Evolutionary conservation across 2,888 invertebrate species (phyloP).

Genomic region (Crioceris asparagi): DNA sequence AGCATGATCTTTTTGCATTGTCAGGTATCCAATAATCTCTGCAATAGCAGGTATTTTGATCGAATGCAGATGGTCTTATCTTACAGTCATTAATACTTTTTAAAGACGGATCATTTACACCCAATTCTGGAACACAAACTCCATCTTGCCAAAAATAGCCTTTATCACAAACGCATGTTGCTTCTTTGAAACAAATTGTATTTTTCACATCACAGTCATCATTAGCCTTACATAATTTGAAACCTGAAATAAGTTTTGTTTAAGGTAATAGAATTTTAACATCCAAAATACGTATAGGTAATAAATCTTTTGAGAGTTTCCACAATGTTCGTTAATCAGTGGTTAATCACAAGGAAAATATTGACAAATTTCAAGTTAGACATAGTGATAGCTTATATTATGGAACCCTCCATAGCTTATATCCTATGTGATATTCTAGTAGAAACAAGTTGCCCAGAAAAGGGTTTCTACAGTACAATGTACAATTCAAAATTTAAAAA

Average conservation of each 20-base stretch:
- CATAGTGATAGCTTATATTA: too few relatives aligned
- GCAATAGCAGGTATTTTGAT: conserved; percentile 21
- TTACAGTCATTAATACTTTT: conserved; percentile 16
- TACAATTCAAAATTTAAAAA: too few relatives aligned
- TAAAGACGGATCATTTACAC: conserved; percentile 15
- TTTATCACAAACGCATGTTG: conserved; percentile 18
- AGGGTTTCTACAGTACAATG: too few relatives aligned
- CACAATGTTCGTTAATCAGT: too few relatives aligned
- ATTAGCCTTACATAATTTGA: conserved; percentile 5
- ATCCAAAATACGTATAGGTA: too few relatives aligned
- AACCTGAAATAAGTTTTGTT: conserved; percentile 11
- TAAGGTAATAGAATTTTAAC: background rate
- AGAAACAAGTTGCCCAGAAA: too few relatives aligned
- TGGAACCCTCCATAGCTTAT: too few relatives aligned
- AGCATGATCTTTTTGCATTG: conserved; percentile 22
- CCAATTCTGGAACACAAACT: conserved; percentile 21
- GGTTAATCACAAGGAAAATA: too few relatives aligned
- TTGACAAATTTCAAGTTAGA: too few relatives aligned
- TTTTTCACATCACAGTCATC: conserved; percentile 2
- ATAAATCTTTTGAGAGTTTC: too few relatives aligned
- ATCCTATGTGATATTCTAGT: too few relatives aligned
- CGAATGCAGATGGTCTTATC: conserved; percentile 20
- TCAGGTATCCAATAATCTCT: conserved; percentile 23
- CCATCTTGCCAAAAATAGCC: conserved; percentile 19
- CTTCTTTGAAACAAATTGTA: conserved; percentile 13